phyloP scores from a whole-genome alignment of 2,888 invertebrate species.

The Pristionchus japonicus region DNA sequence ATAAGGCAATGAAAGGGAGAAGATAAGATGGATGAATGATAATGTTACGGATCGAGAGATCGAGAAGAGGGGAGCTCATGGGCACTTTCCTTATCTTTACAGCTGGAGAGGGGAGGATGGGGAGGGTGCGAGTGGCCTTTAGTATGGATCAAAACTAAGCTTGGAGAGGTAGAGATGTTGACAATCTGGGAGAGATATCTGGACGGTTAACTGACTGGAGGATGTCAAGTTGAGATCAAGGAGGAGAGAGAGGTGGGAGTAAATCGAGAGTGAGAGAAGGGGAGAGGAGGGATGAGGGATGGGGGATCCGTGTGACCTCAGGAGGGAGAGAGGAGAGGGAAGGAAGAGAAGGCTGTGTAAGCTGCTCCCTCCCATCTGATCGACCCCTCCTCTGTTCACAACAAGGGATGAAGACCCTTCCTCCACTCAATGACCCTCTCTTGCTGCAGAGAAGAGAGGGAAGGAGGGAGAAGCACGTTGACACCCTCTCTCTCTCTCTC shows the following conservation, averaged over 20 bases:
- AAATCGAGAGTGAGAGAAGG: neutral
- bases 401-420: neutral
- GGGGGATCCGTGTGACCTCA: conserved; percentile 44
- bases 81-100: neutral
- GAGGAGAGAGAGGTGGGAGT: neutral
- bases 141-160: neutral
- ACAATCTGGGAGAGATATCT: neutral
- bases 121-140: neutral
- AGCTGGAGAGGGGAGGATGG: too few relatives aligned
- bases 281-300: neutral
- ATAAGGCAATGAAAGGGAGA: neutral
- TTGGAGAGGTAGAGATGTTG: neutral
- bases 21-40: conserved; percentile 8
- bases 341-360: conserved; percentile 13
- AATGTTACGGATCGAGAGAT: conserved; percentile 14
- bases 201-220: neutral
- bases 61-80: too few relatives aligned
- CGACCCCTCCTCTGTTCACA: neutral
- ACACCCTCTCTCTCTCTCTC: too few relatives aligned
- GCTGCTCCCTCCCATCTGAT: conserved; percentile 14
- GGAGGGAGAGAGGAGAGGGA: neutral
- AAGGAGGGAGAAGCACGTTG: neutral
- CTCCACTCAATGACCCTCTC: neutral
- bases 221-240: conserved; percentile 13
- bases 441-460: neutral